phyloP scores from a whole-genome alignment of 2,113 vertebrate genomes.

The Limnothrissa miodon region DNA sequence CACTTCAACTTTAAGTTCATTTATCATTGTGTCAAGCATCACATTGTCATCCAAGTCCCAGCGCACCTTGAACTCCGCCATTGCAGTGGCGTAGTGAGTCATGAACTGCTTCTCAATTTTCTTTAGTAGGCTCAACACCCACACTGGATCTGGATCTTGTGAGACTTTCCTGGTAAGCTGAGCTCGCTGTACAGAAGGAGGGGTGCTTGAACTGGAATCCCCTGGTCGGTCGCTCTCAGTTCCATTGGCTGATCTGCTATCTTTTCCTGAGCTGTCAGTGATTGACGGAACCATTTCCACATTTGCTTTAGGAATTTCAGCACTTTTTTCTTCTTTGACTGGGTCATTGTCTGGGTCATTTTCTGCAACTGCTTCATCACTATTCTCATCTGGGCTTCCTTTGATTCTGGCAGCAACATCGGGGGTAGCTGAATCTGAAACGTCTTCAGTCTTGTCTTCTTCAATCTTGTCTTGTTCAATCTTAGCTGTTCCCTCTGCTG shows the following conservation, averaged over 20 bases:
- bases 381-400: constrained; percentile 19
- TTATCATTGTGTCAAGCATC: constrained; percentile 80
- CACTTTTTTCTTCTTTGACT: constrained; percentile 53
- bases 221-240: constrained; percentile 38
- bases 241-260: constrained; percentile 46
- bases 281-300: constrained; percentile 51
- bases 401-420: constrained; percentile 27
- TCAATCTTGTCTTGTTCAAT: constrained; percentile 26
- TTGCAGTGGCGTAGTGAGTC: constrained; percentile 82
- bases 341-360: constrained; percentile 51
- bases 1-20: constrained; percentile 81
- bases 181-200: constrained; percentile 35
- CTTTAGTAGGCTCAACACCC: constrained; percentile 79
- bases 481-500: constrained; percentile 6
- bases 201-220: constrained; percentile 42
- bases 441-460: constrained; percentile 35
- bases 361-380: constrained; percentile 35
- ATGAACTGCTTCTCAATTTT: constrained; percentile 89
- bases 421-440: constrained; percentile 43
- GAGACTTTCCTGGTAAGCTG: constrained; percentile 53
- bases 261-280: constrained; percentile 51
- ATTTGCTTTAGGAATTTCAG: constrained; percentile 44
- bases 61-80: constrained; percentile 77
- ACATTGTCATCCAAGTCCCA: constrained; percentile 78
- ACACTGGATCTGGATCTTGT: constrained; percentile 74